Conservation (phyloP, 2,113 vertebrate species). For the Rutilus rutilus region DNA sequence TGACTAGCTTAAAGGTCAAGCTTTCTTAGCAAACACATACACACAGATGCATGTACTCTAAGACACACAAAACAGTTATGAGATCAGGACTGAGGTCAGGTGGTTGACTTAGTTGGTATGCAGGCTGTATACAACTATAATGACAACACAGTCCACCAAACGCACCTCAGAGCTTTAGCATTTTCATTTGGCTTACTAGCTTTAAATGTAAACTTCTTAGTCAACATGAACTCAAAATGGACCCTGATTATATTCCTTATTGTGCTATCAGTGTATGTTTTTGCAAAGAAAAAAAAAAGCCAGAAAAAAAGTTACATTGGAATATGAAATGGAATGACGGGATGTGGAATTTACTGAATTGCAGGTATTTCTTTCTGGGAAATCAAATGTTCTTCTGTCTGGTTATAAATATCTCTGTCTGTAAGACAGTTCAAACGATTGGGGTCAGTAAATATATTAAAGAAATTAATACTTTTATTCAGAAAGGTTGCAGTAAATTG, state of each 20-base stretch:
- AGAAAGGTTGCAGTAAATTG: not conserved
- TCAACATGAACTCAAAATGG: not conserved
- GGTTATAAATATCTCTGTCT: not conserved
- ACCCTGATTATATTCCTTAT: not conserved
- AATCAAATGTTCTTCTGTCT: not conserved
- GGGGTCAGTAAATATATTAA: not conserved
- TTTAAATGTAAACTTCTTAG: not conserved
- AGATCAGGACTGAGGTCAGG: slow-evolving; percentile 19
- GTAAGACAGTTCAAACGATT: not conserved
- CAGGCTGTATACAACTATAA: slow-evolving; percentile 26
- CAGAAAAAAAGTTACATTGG: not conserved
- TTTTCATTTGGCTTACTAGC: slow-evolving; percentile 4
- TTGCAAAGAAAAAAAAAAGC: not conserved
- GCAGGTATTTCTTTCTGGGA: not conserved
- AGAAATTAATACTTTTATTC: not conserved
- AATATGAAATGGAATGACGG: not conserved
- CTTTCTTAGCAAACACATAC: slow-evolving; percentile 64
- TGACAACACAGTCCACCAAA: not conserved
- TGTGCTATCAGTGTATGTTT: not conserved
- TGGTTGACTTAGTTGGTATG: slow-evolving; percentile 35
- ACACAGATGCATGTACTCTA: slow-evolving; percentile 24
- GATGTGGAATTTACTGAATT: not conserved
- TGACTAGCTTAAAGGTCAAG: slow-evolving; percentile 74
- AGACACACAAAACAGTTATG: slow-evolving; percentile 17
- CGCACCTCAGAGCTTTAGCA: not conserved